Percentiles rank a stretch among this genome's conserved stretches.
Conservation (phyloP, 2,113 vertebrate species). For the Symphodus melops region DNA sequence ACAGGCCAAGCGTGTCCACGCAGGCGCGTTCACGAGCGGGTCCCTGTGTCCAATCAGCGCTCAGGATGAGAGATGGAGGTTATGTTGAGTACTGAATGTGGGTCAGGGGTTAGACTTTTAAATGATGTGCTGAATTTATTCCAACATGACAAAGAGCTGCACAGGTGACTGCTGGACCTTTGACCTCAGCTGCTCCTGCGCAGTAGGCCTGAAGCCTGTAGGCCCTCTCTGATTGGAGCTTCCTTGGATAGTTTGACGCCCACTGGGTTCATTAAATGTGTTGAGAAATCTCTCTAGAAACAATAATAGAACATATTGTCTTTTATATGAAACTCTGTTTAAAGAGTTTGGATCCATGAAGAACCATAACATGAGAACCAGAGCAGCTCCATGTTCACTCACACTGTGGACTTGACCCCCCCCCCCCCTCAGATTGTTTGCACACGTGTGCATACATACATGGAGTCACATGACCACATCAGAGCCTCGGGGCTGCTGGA, state of each 20-base stretch:
- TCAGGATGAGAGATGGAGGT: slow-evolving; percentile 38
- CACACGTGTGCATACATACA: slow-evolving; percentile 24
- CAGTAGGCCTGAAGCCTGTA: background rate
- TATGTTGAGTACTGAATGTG: slow-evolving; percentile 68
- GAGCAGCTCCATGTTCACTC: no score
- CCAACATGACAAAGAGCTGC: background rate
- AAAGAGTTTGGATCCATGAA: no score
- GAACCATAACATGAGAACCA: no score
- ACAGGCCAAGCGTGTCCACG: slow-evolving; percentile 45
- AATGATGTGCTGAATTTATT: slow-evolving; percentile 39
- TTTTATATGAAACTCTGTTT: no score
- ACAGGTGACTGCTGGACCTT: background rate
- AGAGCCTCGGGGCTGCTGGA: slow-evolving; percentile 18
- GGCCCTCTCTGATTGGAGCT: no score
- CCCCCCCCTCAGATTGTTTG: background rate
- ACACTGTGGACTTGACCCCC: no score
- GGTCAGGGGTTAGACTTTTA: slow-evolving; percentile 71
- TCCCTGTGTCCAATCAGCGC: slow-evolving; percentile 66
- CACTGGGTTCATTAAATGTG: no score
- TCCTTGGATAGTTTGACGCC: no score
- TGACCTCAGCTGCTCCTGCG: background rate
- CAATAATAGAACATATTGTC: no score
- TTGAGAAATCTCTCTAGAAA: no score
- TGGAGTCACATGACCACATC: slow-evolving; percentile 43
- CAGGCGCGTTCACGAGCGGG: slow-evolving; percentile 48